These are phyloP conservation scores for Homarus americanus DNA, from an alignment of 1,140 invertebrate species.

Conservation along the genomic window DNA sequence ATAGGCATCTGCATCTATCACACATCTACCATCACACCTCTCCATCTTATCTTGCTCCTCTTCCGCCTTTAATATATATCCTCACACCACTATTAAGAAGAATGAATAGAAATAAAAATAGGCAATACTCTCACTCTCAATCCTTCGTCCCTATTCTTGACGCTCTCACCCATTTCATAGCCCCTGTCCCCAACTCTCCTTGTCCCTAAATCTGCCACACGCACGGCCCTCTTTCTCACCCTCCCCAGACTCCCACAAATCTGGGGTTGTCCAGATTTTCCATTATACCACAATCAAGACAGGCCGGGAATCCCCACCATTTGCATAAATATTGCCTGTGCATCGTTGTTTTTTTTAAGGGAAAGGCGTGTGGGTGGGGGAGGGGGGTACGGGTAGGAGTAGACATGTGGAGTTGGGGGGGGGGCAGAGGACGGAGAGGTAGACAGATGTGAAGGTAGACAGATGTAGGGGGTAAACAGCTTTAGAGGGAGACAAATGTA, in stretches of 20 bases:
- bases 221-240: background rate
- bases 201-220: background rate
- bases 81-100: no score
- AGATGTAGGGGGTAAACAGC: no score
- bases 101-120: no score
- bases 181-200: background rate
- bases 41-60: no score
- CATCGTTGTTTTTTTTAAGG: slow-evolving; percentile 20
- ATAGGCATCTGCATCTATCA: no score
- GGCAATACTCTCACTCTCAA: no score
- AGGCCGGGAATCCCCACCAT: slow-evolving; percentile 42
- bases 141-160: background rate
- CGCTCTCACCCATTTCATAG: background rate
- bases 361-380: background rate
- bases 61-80: no score
- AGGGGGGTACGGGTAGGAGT: background rate
- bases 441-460: background rate
- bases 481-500: no score
- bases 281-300: slow-evolving; percentile 67
- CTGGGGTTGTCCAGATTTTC: slow-evolving; percentile 50
- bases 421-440: background rate
- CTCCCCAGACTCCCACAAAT: slow-evolving; percentile 46
- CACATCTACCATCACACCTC: no score
- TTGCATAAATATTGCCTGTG: slow-evolving; percentile 64
- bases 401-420: background rate